phyloP scores from a whole-genome alignment of 2,797 vertebrate species.

The Perodicticus potto region DNA sequence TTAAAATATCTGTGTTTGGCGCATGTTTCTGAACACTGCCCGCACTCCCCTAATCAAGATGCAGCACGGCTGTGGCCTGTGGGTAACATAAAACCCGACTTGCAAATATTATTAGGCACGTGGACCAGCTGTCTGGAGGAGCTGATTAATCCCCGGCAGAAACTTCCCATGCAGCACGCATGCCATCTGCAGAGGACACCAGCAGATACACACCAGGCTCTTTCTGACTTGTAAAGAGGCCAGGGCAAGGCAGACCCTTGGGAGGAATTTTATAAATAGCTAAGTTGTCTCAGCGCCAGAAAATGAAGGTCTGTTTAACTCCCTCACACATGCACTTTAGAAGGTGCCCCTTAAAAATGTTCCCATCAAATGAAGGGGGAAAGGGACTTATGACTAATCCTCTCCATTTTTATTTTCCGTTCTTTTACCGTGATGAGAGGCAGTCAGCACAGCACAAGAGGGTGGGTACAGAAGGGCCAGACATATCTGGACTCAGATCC shows the following conservation, averaged over 20 bases:
- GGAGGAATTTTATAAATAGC: constrained; percentile 54
- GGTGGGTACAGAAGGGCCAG: not conserved
- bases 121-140: constrained; percentile 75
- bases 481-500: not conserved
- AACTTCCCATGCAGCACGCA: not conserved
- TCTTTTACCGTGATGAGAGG: not conserved
- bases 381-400: not conserved
- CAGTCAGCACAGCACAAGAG: not conserved
- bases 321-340: not conserved
- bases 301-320: not conserved
- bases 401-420: not conserved
- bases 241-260: not conserved
- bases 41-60: constrained; percentile 8
- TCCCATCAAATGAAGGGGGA: constrained; percentile 33
- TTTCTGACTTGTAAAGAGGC: not conserved
- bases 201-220: not conserved
- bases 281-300: not conserved
- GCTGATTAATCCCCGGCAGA: constrained; percentile 61
- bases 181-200: constrained; percentile 71
- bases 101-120: constrained; percentile 70
- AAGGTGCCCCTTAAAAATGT: constrained; percentile 14
- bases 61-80: constrained; percentile 55
- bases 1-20: constrained; percentile 59
- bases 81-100: constrained; percentile 70
- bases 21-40: constrained; percentile 45